Evolutionary conservation across 2,888 invertebrate genomes (phyloP), one percentile per base, ranked within the genome.

Genomic region (Rhodophaea formosa): DNA sequence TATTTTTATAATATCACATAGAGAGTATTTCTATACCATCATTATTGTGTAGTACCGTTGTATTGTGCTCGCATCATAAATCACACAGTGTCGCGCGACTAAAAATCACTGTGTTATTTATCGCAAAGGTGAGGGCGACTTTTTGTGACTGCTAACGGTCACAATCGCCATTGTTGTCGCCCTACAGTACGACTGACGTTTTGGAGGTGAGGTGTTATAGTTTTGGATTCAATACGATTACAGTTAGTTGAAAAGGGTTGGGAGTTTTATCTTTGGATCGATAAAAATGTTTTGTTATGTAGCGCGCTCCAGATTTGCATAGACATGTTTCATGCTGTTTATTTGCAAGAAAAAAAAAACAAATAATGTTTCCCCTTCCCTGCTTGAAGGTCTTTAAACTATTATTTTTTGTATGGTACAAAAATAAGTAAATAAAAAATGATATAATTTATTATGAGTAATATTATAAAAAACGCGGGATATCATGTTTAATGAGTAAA

Each of bases 91-190:
- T 86, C 86, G 80, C 82, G 71, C 80, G 78, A 77, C 83, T 86
- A 84, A 88, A 88, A 88, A 88, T 87, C 87, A 86, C 83, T 77
- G 72, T 65, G 73, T 82, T 80, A 86, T 86, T 86, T 84, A 86
- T 86, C 70, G 60, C 64, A 75, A 23, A 85, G 84, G 84, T 82
- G 79, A 79, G 82, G 81, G 80, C 75, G 73, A 75, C 67, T 76
- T 80, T 79, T 82, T 81, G 75, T 75, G 68, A 78, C 74, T 78
- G 77, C 78, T 79, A 77, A 78, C 79, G 79, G 79, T 66, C 65
- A 60, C 62, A 62, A 59, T 58, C 59, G 63, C 68, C 70, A 67
- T 74, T 72, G 67, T 68, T 64, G 73, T 72, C 72, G 68, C 75
- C 75, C 75, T 69, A 63, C 63, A 60, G 59, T 62, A 66, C 72